Base-by-base conservation (phyloP, 2,888 invertebrate genomes). In the Epinotia brunnichana region DNA sequence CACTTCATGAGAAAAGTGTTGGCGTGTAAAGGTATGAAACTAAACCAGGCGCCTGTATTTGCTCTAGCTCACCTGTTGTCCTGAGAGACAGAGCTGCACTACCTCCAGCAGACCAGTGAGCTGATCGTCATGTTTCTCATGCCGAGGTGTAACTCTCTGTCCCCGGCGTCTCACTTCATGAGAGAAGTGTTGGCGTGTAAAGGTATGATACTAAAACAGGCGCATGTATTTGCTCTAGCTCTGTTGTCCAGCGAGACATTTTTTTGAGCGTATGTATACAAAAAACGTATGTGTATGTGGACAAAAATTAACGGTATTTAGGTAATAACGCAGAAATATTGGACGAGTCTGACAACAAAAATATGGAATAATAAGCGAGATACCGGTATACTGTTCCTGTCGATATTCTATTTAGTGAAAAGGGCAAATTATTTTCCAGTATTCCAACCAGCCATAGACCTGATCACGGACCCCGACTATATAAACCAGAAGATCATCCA, bases 381-480 rank as follows among this genome's bases (percentile, higher is more conserved):
- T 24, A 2, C 2, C 21, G 21, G 2, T 24, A 24, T 24, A 24
- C 9, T 7, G 35, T 35, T 2, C 9, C 35, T 35, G 35, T 2
- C 35, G 9, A 9, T 7, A 35, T 35, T 35, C 7, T 35, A 35
- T 35, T 35, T 7, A 35, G 9, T 35, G 35, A 35, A 7, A 35
- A 35, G 35, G 9, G 9, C 9, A 35, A 35, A 35, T 7, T 9
- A 35, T 35, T 87, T 93, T 93, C 71, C 81, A 97, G 97, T 97
- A 75, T 92, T 98, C 73, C 96, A 96, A 85, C 97, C 97, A 68
- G 95, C 96, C 73, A 96, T 98, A 80, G 96, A 98, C 83, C 94
- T 96, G 82, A 88, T 98, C 57, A 97, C 97, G 9, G 97, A 98
- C 84, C 98, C 98, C 7, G 98, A 98, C 90, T 98, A 97, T 85